Base-by-base conservation (phyloP, 2,113 vertebrate genomes). In the Natator depressus region DNA sequence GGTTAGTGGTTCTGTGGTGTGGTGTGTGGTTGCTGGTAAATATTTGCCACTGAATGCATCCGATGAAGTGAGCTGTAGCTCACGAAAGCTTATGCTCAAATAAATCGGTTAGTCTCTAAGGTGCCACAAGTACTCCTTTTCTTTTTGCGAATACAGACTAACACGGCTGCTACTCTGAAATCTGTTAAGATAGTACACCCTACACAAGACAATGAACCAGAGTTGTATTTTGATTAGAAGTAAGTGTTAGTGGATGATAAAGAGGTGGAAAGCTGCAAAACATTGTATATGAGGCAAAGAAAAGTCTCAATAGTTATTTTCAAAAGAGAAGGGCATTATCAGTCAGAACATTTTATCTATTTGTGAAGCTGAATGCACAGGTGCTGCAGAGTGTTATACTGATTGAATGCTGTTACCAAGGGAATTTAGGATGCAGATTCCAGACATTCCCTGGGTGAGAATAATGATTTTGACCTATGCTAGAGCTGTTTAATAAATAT, bases 221-320 rank as follows among this genome's bases (percentile, higher is more conserved):
- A 25, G 72, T 76, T 76, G 65, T 24, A 38, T 38, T 96, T 82
- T 93, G 89, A 96, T 89, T 75, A 96, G 89, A 75, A 93, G 89
- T 84, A 92, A 90, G 85, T 0, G 49, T 59, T 95, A 3, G 2
- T 89, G 83, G 87, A 79, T 89, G 89, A 96, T 89, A 95, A 89
- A 85, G 90, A 89, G 81, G 29, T 55, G 84, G 62, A 89, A 94
- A 95, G 87, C 38, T 47, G 80, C 89, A 88, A 31, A 91, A 79
- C 13, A 49, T 80, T n/a, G 54, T 87, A 85, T 72, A 46, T 49
- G 89, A 89, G 84, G 89, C 91, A 91, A 57, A 84, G 50, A 81
- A 85, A 89, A 92, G 89, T 78, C 80, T 92, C 89, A 94, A 85
- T 2, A 5, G 69, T 96, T 97, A 93, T 94, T 91, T 95, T 89